phyloP scores from a whole-genome alignment of 2,113 vertebrate genomes.

The Spilogale gracilis region DNA sequence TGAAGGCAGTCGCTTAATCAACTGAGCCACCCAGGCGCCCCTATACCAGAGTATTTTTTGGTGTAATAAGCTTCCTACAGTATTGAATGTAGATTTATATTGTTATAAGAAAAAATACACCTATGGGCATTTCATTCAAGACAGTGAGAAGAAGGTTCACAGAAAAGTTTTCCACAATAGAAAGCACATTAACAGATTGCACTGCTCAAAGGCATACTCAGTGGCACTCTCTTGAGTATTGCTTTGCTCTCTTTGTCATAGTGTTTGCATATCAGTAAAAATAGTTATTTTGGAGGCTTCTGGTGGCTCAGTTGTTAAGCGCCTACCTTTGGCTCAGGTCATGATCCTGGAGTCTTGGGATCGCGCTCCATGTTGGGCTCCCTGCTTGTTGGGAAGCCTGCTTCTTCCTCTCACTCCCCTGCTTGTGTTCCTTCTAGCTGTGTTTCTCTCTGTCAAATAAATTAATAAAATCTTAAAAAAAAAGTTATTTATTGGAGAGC shows the following conservation, averaged over 20 bases:
- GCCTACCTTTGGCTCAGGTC: too few relatives aligned
- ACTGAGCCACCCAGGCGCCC: too few relatives aligned
- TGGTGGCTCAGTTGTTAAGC: too few relatives aligned
- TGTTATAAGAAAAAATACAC: background rate
- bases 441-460: too few relatives aligned
- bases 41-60: background rate
- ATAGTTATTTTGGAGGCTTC: background rate
- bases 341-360: too few relatives aligned
- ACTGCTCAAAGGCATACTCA: background rate
- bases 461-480: background rate
- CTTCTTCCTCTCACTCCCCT: too few relatives aligned
- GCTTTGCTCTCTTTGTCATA: background rate
- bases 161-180: background rate
- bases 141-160: background rate
- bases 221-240: rapidly evolving
- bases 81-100: background rate
- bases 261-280: background rate
- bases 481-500: background rate
- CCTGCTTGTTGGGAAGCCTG: too few relatives aligned
- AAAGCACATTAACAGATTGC: background rate
- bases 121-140: background rate
- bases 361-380: too few relatives aligned
- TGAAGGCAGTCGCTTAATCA: too few relatives aligned
- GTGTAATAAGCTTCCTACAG: background rate
- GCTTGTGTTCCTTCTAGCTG: too few relatives aligned